These are phyloP conservation scores for Conus ventricosus DNA, from an alignment of 1,140 invertebrate genomes.

Conservation along the genomic window DNA sequence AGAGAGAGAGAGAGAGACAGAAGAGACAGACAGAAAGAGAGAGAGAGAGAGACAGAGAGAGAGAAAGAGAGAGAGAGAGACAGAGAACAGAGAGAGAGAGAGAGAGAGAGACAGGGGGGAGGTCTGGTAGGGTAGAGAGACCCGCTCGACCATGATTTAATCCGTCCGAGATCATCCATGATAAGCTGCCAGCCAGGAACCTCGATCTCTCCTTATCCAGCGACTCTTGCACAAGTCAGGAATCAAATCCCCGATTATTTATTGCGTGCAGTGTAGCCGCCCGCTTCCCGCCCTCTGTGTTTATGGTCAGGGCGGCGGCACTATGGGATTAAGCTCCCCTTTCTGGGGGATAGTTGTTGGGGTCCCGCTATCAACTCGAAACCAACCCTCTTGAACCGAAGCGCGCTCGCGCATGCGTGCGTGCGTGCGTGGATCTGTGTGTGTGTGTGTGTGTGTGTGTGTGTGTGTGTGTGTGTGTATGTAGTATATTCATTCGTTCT, in stretches of 20 bases:
- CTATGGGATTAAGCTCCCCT: neutral
- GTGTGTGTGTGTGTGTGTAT: no score
- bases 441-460: constrained; percentile 24
- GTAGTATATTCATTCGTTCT: no score
- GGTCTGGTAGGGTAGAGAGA: neutral
- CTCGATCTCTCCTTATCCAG: neutral
- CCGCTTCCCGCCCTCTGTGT: neutral
- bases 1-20: neutral
- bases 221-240: neutral
- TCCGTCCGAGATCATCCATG: neutral
- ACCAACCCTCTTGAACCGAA: neutral
- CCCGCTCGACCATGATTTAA: neutral
- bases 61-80: neutral
- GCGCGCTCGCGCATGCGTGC: no score
- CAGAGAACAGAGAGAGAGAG: neutral
- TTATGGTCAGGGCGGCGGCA: neutral
- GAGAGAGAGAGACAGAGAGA: neutral
- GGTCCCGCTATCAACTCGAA: neutral
- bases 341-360: neutral
- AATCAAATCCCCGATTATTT: neutral
- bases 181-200: neutral
- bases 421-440: constrained; percentile 23
- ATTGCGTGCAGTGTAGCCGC: neutral
- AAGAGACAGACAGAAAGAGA: neutral
- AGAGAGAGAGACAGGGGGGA: neutral